These are phyloP conservation scores for Mesochorus sp. DNA, from an alignment of 2,888 invertebrate species.

Conservation along the genomic window DNA sequence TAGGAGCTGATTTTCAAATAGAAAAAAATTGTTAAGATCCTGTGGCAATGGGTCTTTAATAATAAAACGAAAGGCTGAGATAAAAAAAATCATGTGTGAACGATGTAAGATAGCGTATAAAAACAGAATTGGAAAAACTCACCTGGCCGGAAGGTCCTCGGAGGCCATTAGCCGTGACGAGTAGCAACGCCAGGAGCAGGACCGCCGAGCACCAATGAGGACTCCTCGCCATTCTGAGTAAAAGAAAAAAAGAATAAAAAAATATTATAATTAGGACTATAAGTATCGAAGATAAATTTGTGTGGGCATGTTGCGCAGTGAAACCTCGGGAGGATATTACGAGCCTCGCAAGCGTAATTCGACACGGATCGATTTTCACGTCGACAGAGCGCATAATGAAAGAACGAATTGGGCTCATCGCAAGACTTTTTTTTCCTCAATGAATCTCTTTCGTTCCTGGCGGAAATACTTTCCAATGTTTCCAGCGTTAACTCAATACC, in stretches of 20 bases:
- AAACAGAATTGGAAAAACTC: slow-evolving; percentile 62
- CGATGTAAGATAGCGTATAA: no score
- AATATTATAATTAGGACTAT: not conserved
- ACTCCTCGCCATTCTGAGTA: slow-evolving; percentile 74
- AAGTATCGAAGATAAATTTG: not conserved
- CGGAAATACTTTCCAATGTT: slow-evolving; percentile 53
- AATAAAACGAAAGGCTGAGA: no score
- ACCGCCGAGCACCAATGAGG: slow-evolving; percentile 69
- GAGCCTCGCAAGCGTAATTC: slow-evolving; percentile 25
- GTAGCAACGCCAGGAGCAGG: slow-evolving; percentile 70
- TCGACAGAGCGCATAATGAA: slow-evolving; percentile 42
- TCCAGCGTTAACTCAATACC: not conserved
- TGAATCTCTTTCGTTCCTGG: slow-evolving; percentile 35
- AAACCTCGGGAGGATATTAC: slow-evolving; percentile 34
- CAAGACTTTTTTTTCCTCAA: slow-evolving; percentile 12
- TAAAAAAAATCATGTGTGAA: not conserved
- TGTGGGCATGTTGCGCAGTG: not conserved
- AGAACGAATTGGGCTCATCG: slow-evolving; percentile 40
- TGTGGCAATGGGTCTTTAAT: no score
- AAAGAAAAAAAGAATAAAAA: slow-evolving; percentile 1
- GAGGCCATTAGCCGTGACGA: slow-evolving; percentile 71
- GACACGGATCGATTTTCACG: slow-evolving; percentile 54
- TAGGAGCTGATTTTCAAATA: no score
- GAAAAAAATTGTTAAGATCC: no score
- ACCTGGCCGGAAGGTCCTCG: slow-evolving; percentile 72